Evolutionary conservation across 53 echinoderm and acorn worm genomes (phyloP), one percentile per base, ranked within the genome.

Genomic region (Zoroaster sp.): DNA sequence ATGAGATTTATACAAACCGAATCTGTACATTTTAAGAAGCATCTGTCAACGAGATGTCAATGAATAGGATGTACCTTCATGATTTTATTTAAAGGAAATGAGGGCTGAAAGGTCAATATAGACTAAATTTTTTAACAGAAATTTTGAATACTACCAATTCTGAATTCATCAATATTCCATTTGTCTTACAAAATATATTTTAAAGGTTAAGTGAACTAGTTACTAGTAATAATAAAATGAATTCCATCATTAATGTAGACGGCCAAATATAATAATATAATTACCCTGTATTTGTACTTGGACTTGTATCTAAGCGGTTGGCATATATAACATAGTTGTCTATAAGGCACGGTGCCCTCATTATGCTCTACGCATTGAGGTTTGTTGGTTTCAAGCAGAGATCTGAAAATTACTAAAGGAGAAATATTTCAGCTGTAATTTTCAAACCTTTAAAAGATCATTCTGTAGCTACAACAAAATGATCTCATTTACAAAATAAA

Each of bases 331-430:
- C 33, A 99, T 30, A 35, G 94, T 66, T 13, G 99, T 99, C 80
- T 99, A 96, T 18, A 99, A 66, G 33, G 99, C 99, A n/a, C 42
- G 99, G 99, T 13, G 96, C 99, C 79, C 95, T 91, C 94, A 99
- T 96, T 1, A 96, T 99, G 76, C 94, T 99, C 41, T n/a, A 99
- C 93, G 34, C 96, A 77, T 55, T 99, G 96, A 23, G 99, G 99
- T 90, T 99, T 99, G 74, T 94, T 99, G 25, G 99, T 99, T 72
- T 99, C 99, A 74, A 99, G 87, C 10, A 99, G 85, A 25, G 96
- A 99, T 37, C 99, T 99, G 73, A 59, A 85, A 78, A 14, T 51
- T 12, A 44, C n/a, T 21, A 34, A 40, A 13, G 33, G 37, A 42
- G 1, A 38, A 32, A 66, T 4, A 43, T 1, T 81, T 25, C 18